Evolutionary conservation across 2,888 invertebrate genomes (phyloP).

Genomic region (Iselma pallidipennis): DNA sequence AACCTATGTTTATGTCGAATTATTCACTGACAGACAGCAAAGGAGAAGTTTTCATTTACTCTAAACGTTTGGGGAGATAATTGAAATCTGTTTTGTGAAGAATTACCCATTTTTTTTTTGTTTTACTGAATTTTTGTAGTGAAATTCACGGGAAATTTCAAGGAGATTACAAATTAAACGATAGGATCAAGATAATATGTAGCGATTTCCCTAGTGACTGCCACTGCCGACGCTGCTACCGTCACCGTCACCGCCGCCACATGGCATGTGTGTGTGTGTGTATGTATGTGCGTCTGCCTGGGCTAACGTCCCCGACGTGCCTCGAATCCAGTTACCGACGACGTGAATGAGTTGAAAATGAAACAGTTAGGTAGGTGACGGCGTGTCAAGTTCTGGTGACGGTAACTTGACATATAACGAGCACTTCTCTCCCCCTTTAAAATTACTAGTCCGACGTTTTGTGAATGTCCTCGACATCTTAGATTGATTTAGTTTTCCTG

Average conservation of each 20-base stretch:
- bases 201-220: neutral
- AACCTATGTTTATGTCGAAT: slow-evolving; percentile 12
- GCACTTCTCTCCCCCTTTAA: slow-evolving; percentile 28
- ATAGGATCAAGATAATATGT: neutral
- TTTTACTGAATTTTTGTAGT: neutral
- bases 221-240: neutral
- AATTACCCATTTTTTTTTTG: neutral
- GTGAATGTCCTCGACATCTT: neutral
- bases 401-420: slow-evolving; percentile 45
- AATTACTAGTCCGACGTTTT: neutral
- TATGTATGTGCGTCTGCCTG: neutral
- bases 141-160: no score
- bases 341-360: slow-evolving; percentile 42
- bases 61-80: neutral
- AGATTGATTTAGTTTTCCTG: neutral
- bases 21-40: slow-evolving; percentile 11
- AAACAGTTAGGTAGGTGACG: slow-evolving; percentile 43
- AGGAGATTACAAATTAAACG: neutral
- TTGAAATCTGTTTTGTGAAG: neutral
- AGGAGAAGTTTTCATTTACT: neutral
- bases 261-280: no score
- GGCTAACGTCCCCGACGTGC: slow-evolving; percentile 6
- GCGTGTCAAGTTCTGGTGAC: slow-evolving; percentile 44
- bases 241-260: neutral
- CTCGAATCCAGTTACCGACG: slow-evolving; percentile 24